Conservation (phyloP, 2,888 invertebrate species). For the Amblyjoppa proteus region DNA sequence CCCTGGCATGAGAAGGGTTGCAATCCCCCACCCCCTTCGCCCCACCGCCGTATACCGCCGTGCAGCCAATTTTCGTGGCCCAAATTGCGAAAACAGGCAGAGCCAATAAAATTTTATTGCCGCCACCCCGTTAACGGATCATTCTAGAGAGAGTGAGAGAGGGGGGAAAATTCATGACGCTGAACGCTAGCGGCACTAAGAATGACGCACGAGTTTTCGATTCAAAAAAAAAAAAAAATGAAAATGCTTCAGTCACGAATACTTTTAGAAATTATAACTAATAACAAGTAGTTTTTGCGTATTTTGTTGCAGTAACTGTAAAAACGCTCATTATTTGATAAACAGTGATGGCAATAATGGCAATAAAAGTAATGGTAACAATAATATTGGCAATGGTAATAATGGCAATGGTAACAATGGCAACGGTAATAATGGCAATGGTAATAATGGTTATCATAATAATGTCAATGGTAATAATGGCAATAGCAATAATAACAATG, state of each 20-base stretch:
- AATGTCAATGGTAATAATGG: too few species aligned
- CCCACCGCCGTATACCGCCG: not conserved
- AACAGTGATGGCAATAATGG: too few species aligned
- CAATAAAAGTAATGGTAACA: too few species aligned
- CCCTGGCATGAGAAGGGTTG: slow-evolving; percentile 1
- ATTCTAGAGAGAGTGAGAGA: slow-evolving; percentile 12
- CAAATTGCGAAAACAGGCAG: slow-evolving; percentile 48
- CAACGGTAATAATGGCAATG: too few species aligned
- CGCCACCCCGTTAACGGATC: slow-evolving; percentile 28
- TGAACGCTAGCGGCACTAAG: slow-evolving; percentile 27
- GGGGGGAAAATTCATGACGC: slow-evolving; percentile 4
- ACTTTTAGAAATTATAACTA: not conserved
- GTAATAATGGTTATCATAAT: too few species aligned
- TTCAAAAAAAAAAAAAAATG: not conserved
- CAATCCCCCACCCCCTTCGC: not conserved
- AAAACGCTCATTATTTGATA: too few species aligned
- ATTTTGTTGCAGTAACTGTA: too few species aligned
- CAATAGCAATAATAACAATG: too few species aligned
- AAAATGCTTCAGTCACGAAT: not conserved
- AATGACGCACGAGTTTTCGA: not conserved
- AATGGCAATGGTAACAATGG: too few species aligned
- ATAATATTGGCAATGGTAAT: too few species aligned
- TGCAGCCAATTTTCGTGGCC: slow-evolving; percentile 30
- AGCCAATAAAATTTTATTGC: slow-evolving; percentile 62
- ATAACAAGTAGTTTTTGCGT: not conserved